Base-by-base conservation (phyloP, 2,888 invertebrate genomes). In the Mythimna loreyi region DNA sequence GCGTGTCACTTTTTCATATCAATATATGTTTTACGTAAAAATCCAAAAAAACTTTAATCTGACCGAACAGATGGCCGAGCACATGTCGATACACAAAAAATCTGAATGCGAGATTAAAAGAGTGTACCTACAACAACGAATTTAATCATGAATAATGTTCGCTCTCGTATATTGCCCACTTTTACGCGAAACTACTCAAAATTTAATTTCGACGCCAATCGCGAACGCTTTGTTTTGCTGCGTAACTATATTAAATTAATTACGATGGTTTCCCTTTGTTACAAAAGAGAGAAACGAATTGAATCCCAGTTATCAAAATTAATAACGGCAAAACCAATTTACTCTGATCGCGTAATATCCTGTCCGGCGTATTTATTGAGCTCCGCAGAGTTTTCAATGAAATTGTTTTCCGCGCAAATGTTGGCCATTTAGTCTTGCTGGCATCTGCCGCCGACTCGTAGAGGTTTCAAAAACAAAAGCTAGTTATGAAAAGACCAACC, bases 251-350 rank as follows among this genome's bases (percentile, higher is more conserved):
- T 86, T 91, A 90, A 93, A 94, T 94, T 93, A 94, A 95, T 95
- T 94, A 93, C 93, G 88, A 93, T 92, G 93, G 92, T 92, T 95
- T 94, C 93, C 94, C 94, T 95, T 95, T 95, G 94, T 95, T 94
- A 94, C 94, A 94, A 94, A 95, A 94, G 93, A 94, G 94, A 94
- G 94, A 95, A 94, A 94, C 94, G 92, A 93, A 92, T 93, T 85
- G 93, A 93, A 95, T 94, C 94, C 94, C 95, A 94, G 94, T 94
- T 95, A 94, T 94, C 94, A 94, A 93, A 94, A 94, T 94, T 94
- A 95, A 95, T 94, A 94, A 94, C 94, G 90, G 92, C 94, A 91
- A 92, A 94, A 94, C 88, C 94, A 94, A 94, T 95, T 95, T 92
- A 90, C 91, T 91, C 86, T 89, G 93, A 89, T 91, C 92, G 93